phyloP scores from a whole-genome alignment of 1,140 invertebrate species.

The Philopotamus ludificatus region DNA sequence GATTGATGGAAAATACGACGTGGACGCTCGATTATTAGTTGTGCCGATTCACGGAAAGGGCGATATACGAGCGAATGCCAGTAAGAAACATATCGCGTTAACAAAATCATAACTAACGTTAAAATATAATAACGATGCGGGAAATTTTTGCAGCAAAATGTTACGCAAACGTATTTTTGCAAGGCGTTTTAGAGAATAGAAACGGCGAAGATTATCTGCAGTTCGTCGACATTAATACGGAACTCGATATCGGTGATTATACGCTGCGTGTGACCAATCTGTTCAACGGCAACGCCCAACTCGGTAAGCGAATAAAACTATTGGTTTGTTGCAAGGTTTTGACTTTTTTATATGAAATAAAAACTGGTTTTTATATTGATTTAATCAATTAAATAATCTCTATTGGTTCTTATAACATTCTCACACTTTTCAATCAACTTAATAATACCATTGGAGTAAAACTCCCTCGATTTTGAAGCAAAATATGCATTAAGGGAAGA shows the following conservation, averaged over 20 bases:
- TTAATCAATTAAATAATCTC: no score
- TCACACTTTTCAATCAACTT: no score
- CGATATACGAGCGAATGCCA: conserved; percentile 61
- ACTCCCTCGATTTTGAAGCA: no score
- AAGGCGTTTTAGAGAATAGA: conserved; percentile 48
- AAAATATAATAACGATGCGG: not conserved
- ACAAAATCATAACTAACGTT: not conserved
- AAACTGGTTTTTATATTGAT: no score
- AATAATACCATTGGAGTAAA: no score
- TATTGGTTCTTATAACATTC: no score
- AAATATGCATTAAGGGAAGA: no score
- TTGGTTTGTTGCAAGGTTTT: no score
- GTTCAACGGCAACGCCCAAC: conserved; percentile 58
- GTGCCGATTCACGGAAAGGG: conserved; percentile 64
- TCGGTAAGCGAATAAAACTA: conserved; percentile 48
- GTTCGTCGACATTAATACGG: conserved; percentile 55
- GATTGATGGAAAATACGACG: conserved; percentile 58
- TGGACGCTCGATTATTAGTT: conserved; percentile 59
- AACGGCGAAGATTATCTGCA: conserved; percentile 58
- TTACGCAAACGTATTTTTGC: conserved; percentile 54
- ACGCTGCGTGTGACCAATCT: conserved; percentile 59
- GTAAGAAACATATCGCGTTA: conserved; percentile 51
- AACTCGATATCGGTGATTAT: conserved; percentile 60
- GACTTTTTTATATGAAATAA: no score
- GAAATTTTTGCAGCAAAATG: conserved; percentile 55